Evolutionary conservation across 1,140 invertebrate genomes (phyloP).

Genomic region (Papilio helenus): DNA sequence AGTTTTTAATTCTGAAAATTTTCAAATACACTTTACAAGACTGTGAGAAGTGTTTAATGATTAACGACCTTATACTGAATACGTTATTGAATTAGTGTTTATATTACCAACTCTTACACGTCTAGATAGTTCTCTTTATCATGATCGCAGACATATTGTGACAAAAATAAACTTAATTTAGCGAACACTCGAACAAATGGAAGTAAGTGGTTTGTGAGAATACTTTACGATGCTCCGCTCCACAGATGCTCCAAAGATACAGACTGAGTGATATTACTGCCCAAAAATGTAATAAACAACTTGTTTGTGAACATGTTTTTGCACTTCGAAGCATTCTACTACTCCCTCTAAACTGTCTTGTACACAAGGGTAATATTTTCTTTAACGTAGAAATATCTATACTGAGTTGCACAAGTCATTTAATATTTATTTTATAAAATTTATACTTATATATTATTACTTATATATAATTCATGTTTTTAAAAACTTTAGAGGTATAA

Average conservation of each 20-base stretch:
- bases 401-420: no score
- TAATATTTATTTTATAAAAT: no score
- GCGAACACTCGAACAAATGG: conserved; percentile 29
- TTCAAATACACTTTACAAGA: not conserved
- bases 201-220: conserved; percentile 34
- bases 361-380: conserved; percentile 11
- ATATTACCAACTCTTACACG: not conserved
- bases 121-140: not conserved
- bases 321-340: conserved; percentile 38
- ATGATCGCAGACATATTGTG: not conserved
- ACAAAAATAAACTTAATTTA: conserved; percentile 33
- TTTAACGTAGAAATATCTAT: not conserved
- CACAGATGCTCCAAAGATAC: conserved; percentile 39
- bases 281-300: conserved; percentile 41
- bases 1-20: not conserved
- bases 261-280: conserved; percentile 37
- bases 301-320: conserved; percentile 41
- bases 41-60: not conserved
- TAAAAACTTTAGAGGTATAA: not conserved
- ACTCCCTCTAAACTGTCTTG: conserved; percentile 7
- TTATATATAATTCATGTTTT: not conserved
- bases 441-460: not conserved
- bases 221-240: conserved; percentile 34
- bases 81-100: not conserved
- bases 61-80: not conserved